phyloP scores from a whole-genome alignment of 2,797 vertebrate genomes.

The Peromyscus nudipes region DNA sequence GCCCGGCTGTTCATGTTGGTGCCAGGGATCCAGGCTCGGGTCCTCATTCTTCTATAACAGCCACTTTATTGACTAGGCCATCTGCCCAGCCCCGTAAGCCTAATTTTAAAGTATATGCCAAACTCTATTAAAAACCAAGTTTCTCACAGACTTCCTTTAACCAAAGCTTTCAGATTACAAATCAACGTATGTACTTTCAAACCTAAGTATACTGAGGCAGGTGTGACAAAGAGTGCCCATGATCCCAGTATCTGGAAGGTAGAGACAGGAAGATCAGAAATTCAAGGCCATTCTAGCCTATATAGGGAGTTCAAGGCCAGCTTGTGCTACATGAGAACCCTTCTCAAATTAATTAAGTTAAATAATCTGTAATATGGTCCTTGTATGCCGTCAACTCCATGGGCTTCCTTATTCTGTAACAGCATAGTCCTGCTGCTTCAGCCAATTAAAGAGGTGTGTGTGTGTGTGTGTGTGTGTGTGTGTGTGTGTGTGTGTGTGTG shows the following conservation, averaged over 20 bases:
- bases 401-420: not conserved
- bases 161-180: constrained; percentile 10
- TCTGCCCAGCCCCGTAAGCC: not conserved
- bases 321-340: not conserved
- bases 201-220: not conserved
- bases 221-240: accelerated
- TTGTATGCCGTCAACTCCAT: not conserved
- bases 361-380: not conserved
- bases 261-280: not conserved
- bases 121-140: constrained; percentile 12
- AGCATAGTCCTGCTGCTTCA: not conserved
- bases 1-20: not conserved
- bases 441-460: not conserved
- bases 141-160: constrained; percentile 34
- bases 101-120: not conserved
- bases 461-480: too few species aligned
- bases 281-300: not conserved
- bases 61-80: not conserved
- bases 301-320: not conserved
- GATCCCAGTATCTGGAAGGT: not conserved
- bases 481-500: too few species aligned
- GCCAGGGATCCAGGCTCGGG: not conserved
- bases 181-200: not conserved
- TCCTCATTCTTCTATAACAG: not conserved
- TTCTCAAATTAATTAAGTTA: not conserved